Base-by-base conservation (phyloP, 2,797 vertebrate genomes). In the Clarias laeviceps region DNA sequence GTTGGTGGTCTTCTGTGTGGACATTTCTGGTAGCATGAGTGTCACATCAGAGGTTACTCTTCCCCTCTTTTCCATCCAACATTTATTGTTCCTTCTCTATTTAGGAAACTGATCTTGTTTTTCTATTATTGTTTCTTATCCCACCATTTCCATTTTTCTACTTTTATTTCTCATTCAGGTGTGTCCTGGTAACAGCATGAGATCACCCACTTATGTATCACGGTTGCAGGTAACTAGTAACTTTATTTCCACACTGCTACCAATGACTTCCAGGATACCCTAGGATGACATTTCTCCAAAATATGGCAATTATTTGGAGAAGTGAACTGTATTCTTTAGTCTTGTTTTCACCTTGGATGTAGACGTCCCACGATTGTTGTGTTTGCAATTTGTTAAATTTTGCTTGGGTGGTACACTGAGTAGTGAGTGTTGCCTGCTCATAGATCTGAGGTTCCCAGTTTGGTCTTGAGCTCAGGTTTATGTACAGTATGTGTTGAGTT, bases 1-100 rank as follows among this genome's bases (percentile, higher is more conserved):
- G 0, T 80, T 96, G 62, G 91, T 96, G 40, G 92, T 96, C 15
- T 95, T 96, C 87, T 96, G 96, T 24, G 94, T 96, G 85, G 96
- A 96, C 87, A 91, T 94, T 32, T 96, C 96, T 3, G 96, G 96
- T 66, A 96, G 95, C 91, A 96, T 96, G 95, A 93, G 92, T 2
- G 94, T 96, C 86, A 96, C 95, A 1, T 90, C 92, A 8, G 94
- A 96, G 95, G 95, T 95, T 57, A n/a, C 17, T 68, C 66, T 85
- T 82, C 4, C n/a, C 72, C 5, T 50, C 34, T 20, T 0, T 66
- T 11, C 20, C 17, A 40, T 74, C 20, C 17, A 27, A 29, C 29
- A 3, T 80, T 50, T 27, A 15, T n/a, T 45, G 14, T 79, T 0
- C 15, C 40, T 54, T 76, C 1, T 54, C 4, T n/a, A 24, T 73